Evolutionary conservation across 2,113 vertebrate species (phyloP).

Genomic region (Naja naja): DNA sequence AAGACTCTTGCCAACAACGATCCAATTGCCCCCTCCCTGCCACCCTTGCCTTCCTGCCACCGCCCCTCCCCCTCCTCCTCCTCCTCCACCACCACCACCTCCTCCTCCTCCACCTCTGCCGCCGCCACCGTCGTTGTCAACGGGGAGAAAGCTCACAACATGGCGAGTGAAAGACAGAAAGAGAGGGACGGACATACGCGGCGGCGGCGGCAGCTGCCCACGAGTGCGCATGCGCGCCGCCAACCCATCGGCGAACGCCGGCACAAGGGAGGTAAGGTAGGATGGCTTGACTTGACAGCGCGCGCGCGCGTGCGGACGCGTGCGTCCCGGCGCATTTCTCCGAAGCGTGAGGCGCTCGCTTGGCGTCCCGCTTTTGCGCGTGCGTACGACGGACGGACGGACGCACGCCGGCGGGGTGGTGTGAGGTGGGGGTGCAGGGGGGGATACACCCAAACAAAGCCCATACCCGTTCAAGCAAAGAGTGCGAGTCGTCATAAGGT

Average conservation of each 20-base stretch:
- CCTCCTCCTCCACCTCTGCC: slow-evolving; percentile 6
- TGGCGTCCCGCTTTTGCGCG: not conserved
- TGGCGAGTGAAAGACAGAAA: slow-evolving; percentile 51
- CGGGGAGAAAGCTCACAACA: slow-evolving; percentile 54
- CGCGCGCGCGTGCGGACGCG: not conserved
- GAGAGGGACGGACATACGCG: slow-evolving; percentile 31
- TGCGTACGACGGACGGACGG: not conserved
- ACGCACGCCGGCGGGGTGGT: not conserved
- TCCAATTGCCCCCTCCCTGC: not conserved
- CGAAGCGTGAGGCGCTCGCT: not conserved
- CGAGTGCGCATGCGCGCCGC: slow-evolving; percentile 30
- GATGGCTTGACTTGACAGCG: not conserved
- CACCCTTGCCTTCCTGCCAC: not conserved
- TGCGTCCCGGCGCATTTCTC: not conserved
- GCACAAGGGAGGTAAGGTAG: not conserved
- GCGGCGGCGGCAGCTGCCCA: slow-evolving; percentile 4
- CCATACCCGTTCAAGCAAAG: not conserved
- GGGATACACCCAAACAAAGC: not conserved
- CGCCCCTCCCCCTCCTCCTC: not conserved
- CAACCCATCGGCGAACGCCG: not conserved
- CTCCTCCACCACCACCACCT: not conserved
- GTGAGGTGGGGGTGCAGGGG: no score
- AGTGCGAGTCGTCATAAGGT: not conserved
- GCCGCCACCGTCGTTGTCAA: slow-evolving; percentile 20
- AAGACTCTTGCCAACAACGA: slow-evolving; percentile 9